These are phyloP conservation scores for Aleiodes alternator DNA, from an alignment of 2,888 invertebrate species.

Conservation along the genomic window DNA sequence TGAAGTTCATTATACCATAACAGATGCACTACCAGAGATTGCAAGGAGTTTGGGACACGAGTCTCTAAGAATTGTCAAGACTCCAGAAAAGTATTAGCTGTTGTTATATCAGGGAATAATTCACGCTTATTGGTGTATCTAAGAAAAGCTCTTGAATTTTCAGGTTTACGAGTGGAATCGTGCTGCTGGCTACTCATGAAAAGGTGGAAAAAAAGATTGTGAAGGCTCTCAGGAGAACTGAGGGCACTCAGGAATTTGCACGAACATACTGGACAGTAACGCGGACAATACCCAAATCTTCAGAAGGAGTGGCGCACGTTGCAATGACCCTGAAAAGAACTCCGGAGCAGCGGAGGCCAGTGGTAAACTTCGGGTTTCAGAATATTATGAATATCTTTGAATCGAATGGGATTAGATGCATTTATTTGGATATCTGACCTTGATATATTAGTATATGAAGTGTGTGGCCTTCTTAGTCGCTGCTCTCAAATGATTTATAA, in stretches of 20 bases:
- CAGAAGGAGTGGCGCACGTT: slow-evolving; percentile 53
- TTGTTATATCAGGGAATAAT: neutral
- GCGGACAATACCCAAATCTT: slow-evolving; percentile 50
- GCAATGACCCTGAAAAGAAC: slow-evolving; percentile 50
- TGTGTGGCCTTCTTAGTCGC: too few species aligned
- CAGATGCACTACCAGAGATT: slow-evolving; percentile 58
- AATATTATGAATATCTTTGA: neutral
- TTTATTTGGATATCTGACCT: too few species aligned
- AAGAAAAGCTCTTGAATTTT: neutral
- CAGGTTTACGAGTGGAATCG: slow-evolving; percentile 61
- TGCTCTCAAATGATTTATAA: too few species aligned
- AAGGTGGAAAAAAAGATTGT: slow-evolving; percentile 46
- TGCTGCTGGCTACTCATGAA: slow-evolving; percentile 55
- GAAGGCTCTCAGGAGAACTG: slow-evolving; percentile 44
- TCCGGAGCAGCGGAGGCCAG: slow-evolving; percentile 22
- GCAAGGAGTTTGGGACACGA: slow-evolving; percentile 56
- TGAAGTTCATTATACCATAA: slow-evolving; percentile 55
- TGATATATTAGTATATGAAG: too few species aligned
- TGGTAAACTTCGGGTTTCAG: slow-evolving; percentile 39
- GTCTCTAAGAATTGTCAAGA: slow-evolving; percentile 50
- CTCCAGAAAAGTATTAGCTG: slow-evolving; percentile 59
- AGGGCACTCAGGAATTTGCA: slow-evolving; percentile 42
- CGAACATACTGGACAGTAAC: slow-evolving; percentile 61
- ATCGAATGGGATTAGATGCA: neutral
- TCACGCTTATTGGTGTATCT: neutral